Percentiles rank a stretch among this genome's conserved stretches.
Evolutionary conservation across 2,797 vertebrate species (phyloP).

Genomic region (Pelobates cultripes): DNA sequence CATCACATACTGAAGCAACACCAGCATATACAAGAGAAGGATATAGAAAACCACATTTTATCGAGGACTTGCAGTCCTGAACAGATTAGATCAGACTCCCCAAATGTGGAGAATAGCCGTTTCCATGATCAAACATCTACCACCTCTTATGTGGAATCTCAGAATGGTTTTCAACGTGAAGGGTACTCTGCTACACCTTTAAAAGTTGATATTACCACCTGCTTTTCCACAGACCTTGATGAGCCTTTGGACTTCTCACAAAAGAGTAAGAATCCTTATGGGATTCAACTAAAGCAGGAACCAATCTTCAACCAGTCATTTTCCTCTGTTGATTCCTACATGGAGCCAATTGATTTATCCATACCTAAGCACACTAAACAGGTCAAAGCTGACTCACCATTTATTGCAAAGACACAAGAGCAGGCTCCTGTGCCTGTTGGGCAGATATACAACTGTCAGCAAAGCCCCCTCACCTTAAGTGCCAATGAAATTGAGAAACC

Average conservation of each 20-base stretch:
- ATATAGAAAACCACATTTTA: conserved; percentile 90
- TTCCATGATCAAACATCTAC: conserved; percentile 67
- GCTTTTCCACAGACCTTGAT: conserved; percentile 74
- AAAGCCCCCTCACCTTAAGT: conserved; percentile 61
- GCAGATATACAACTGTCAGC: conserved; percentile 61
- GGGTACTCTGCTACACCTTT: conserved; percentile 67
- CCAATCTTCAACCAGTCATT: conserved; percentile 64
- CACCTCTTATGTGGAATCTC: conserved; percentile 67
- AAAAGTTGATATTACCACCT: conserved; percentile 82
- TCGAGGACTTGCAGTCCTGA: conserved; percentile 68
- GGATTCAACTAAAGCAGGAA: conserved; percentile 84
- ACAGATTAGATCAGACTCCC: conserved; percentile 59
- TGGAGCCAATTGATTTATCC: conserved; percentile 91
- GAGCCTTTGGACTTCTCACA: conserved; percentile 91
- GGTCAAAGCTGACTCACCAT: conserved; percentile 60
- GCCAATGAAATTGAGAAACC: conserved; percentile 66
- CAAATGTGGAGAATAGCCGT: conserved; percentile 67
- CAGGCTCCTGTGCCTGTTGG: conserved; percentile 61
- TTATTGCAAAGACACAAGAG: conserved; percentile 62
- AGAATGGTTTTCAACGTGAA: conserved; percentile 73
- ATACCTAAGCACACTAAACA: conserved; percentile 81
- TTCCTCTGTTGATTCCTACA: conserved; percentile 72
- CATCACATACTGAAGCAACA: conserved; percentile 96
- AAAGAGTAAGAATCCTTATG: conserved; percentile 70
- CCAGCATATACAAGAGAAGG: conserved; percentile 87